Conservation (phyloP, 2,888 invertebrate species). For the Andrena bicolor region DNA sequence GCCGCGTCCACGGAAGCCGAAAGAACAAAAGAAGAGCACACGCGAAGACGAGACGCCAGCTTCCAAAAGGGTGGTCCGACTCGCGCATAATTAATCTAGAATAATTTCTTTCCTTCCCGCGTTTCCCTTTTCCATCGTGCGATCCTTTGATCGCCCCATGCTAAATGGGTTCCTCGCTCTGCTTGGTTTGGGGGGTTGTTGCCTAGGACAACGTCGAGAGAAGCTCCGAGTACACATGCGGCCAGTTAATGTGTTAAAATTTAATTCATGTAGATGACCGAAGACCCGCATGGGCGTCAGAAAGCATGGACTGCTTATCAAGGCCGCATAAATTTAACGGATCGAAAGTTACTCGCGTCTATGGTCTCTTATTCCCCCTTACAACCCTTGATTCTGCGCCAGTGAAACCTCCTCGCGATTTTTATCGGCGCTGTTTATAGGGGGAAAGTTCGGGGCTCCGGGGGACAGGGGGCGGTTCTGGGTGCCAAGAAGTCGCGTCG, state of each 20-base stretch:
- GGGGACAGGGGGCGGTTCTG: neutral
- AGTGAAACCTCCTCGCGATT: slow-evolving; percentile 11
- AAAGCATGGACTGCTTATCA: slow-evolving; percentile 13
- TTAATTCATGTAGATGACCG: slow-evolving; percentile 31
- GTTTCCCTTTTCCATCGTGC: slow-evolving; percentile 37
- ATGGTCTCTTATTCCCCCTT: slow-evolving; percentile 3
- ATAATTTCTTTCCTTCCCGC: slow-evolving; percentile 59
- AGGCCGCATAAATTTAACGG: slow-evolving; percentile 30
- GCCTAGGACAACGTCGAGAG: slow-evolving; percentile 50
- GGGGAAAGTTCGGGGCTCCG: neutral
- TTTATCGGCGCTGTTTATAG: slow-evolving; percentile 7
- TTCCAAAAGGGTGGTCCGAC: slow-evolving; percentile 34
- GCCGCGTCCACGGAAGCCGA: slow-evolving; percentile 16
- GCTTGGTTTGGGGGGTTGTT: slow-evolving; percentile 39
- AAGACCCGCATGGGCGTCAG: neutral
- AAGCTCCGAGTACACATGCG: slow-evolving; percentile 18
- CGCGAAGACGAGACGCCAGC: slow-evolving; percentile 39
- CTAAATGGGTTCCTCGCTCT: slow-evolving; percentile 18
- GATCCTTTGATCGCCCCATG: slow-evolving; percentile 53
- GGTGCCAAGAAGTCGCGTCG: neutral
- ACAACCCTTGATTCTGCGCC: neutral
- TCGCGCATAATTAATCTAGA: slow-evolving; percentile 64
- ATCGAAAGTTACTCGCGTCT: slow-evolving; percentile 13
- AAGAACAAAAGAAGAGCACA: slow-evolving; percentile 33
- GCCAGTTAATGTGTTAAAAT: slow-evolving; percentile 41